phyloP scores from a whole-genome alignment of 30 jellyfish, hydroid and myxozoan species.

The Cassiopea andromeda region DNA sequence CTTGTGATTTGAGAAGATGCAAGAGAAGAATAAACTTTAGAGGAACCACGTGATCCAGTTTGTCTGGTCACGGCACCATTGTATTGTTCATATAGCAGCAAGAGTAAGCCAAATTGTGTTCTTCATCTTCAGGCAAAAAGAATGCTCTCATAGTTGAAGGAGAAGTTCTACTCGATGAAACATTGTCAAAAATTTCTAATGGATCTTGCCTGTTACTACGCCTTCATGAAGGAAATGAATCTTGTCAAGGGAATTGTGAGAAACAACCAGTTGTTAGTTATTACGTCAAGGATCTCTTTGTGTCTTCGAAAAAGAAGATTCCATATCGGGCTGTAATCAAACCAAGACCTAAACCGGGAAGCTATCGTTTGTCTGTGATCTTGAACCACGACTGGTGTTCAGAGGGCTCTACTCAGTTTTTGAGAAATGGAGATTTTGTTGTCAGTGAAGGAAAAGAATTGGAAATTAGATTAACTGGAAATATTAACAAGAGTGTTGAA shows the following conservation, averaged over 20 bases:
- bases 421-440: constrained; percentile 34
- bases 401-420: constrained; percentile 39
- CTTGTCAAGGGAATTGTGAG: constrained; percentile 12
- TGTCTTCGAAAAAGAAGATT: not conserved
- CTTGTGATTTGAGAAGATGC: too few species aligned
- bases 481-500: not conserved
- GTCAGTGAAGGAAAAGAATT: constrained; percentile 14
- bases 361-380: constrained; percentile 27
- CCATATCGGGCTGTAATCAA: constrained; percentile 27
- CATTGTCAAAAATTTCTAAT: not conserved
- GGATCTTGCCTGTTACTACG: constrained; percentile 49
- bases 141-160: constrained; percentile 22
- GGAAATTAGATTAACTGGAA: constrained; percentile 18
- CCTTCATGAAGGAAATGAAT: not conserved
- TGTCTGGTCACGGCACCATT: too few species aligned
- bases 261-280: not conserved
- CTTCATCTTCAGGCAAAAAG: constrained; percentile 6
- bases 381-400: constrained; percentile 60
- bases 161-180: constrained; percentile 7
- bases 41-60: too few species aligned
- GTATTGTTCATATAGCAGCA: too few species aligned
- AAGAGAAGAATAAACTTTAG: too few species aligned
- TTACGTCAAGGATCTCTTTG: constrained; percentile 2
- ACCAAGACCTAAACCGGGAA: constrained; percentile 56
- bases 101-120: too few species aligned